A percentile compares a stretch with the other conserved stretches of the same genome.
phyloP scores from a whole-genome alignment of 2,797 vertebrate species.

The Denticeps clupeoides region DNA sequence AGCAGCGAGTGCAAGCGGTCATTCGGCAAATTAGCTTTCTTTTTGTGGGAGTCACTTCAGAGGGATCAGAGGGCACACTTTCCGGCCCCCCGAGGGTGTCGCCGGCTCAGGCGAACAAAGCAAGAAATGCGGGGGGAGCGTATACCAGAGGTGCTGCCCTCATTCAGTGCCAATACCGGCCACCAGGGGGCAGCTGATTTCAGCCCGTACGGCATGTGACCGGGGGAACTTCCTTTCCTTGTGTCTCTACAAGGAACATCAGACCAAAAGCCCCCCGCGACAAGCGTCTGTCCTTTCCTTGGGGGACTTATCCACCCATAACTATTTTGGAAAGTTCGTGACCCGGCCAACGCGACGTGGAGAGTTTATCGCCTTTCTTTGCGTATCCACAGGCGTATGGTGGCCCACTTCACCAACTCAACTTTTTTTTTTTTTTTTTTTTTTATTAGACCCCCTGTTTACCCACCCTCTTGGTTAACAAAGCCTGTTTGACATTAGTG shows the following conservation, averaged over 20 bases:
- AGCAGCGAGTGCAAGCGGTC: slow-evolving; percentile 22
- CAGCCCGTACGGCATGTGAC: slow-evolving; percentile 18
- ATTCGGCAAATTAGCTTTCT: slow-evolving; percentile 52
- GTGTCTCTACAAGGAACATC: neutral
- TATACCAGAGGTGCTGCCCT: slow-evolving; percentile 7
- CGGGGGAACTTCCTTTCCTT: neutral
- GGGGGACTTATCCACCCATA: no score
- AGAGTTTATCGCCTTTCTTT: no score
- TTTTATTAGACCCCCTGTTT: neutral
- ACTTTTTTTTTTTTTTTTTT: neutral
- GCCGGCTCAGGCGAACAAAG: slow-evolving; percentile 6
- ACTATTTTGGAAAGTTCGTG: no score
- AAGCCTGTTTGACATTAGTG: slow-evolving; percentile 25
- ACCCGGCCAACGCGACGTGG: no score
- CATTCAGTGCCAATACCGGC: slow-evolving; percentile 24
- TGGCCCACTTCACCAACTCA: neutral
- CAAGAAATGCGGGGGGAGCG: slow-evolving; percentile 12
- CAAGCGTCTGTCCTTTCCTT: no score
- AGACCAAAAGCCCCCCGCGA: no score
- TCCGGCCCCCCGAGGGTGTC: slow-evolving; percentile 18
- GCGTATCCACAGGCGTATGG: no score
- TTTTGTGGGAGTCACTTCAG: slow-evolving; percentile 34
- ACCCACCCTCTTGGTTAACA: slow-evolving; percentile 44
- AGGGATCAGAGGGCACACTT: slow-evolving; percentile 23
- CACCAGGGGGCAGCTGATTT: slow-evolving; percentile 60